phyloP scores from a whole-genome alignment of 2,797 vertebrate genomes.

The Cuniculus paca region DNA sequence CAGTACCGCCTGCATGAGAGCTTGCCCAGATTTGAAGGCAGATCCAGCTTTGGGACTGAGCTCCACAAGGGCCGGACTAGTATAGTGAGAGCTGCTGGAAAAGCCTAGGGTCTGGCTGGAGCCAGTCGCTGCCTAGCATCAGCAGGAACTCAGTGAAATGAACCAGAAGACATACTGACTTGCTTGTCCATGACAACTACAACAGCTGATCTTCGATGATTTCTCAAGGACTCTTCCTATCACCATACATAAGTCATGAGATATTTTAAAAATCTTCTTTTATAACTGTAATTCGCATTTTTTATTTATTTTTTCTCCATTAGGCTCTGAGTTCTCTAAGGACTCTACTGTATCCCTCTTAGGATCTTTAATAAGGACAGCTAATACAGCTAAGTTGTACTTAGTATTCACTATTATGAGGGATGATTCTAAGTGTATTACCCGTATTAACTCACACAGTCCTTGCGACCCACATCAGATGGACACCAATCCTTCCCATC shows the following conservation, averaged over 20 bases:
- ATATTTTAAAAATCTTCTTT: constrained; percentile 52
- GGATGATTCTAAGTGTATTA: background rate
- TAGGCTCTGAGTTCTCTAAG: constrained; percentile 20
- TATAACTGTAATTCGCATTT: constrained; percentile 36
- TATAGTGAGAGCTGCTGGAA: background rate
- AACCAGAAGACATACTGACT: background rate
- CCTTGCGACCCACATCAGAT: background rate
- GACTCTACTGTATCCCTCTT: background rate
- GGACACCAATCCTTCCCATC: background rate
- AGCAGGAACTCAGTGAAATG: background rate
- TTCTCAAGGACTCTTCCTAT: constrained; percentile 48
- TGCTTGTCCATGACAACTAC: background rate
- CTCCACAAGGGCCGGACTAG: background rate
- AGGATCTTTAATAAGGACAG: background rate
- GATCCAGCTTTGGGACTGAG: background rate
- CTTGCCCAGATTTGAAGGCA: background rate
- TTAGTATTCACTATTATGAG: background rate
- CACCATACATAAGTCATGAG: constrained; percentile 20
- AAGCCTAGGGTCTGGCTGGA: background rate
- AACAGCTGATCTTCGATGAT: background rate
- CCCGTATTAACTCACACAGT: background rate
- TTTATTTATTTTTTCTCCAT: constrained; percentile 40
- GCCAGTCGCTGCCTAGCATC: background rate
- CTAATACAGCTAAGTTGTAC: background rate
- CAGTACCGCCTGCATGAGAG: background rate